A percentile compares a stretch with the other conserved stretches of the same genome.
Conservation (phyloP, 2,113 vertebrate species). For the Octodon degus region DNA sequence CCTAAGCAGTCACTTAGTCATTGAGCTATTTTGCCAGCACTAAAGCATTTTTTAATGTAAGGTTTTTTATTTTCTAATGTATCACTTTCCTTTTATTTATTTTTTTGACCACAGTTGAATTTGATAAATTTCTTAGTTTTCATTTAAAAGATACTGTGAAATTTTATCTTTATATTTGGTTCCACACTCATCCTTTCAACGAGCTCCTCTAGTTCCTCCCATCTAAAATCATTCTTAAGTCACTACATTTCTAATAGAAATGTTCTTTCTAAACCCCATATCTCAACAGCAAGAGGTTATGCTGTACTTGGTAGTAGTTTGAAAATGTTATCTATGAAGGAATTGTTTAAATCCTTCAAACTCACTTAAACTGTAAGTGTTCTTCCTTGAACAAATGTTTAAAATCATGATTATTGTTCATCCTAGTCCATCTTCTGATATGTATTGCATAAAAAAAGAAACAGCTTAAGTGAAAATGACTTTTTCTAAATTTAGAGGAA, state of each 20-base stretch:
- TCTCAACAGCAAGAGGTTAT: slow-evolving; percentile 28
- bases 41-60: not conserved
- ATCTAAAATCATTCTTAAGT: slow-evolving; percentile 14
- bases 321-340: slow-evolving; percentile 52
- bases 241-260: not conserved
- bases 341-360: slow-evolving; percentile 37
- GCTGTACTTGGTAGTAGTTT: not conserved
- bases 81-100: not conserved
- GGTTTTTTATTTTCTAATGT: slow-evolving; percentile 24
- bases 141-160: slow-evolving; percentile 53
- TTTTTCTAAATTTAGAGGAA: slow-evolving; percentile 62
- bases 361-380: not conserved
- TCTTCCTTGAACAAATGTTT: slow-evolving; percentile 28
- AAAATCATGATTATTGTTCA: slow-evolving; percentile 21
- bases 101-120: slow-evolving; percentile 15
- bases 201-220: not conserved
- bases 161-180: slow-evolving; percentile 47
- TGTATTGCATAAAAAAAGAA: slow-evolving; percentile 42
- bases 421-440: not conserved
- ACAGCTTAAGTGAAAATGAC: slow-evolving; percentile 35
- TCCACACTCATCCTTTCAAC: not conserved
- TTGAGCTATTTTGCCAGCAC: no score
- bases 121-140: slow-evolving; percentile 49
- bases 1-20: no score
- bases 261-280: slow-evolving; percentile 10